Evolutionary conservation across 2,797 vertebrate species (phyloP), one percentile per base, ranked within the genome.

Genomic region (Poecilia picta): DNA sequence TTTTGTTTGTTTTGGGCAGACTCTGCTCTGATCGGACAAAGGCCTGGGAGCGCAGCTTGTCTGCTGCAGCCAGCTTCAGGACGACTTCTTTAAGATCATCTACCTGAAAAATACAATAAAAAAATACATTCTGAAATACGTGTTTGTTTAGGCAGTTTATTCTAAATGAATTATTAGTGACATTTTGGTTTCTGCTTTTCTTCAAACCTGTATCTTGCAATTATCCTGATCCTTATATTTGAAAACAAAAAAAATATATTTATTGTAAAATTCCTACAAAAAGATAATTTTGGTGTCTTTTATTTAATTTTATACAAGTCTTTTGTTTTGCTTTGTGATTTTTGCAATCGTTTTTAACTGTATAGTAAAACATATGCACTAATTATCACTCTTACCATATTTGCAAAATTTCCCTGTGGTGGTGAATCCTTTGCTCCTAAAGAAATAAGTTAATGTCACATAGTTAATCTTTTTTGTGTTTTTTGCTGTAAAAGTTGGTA

Each of bases 1-100:
- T 96, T 88, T 96, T 96, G 85, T 89, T 96, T 53, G 94, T 91
- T 88, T 96, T 96, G 3, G 95, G 95, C 72, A 95, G 81, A 75
- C 66, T 90, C 92, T 95, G 96, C 62, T 96, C 94, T 59, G 94
- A 92, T 86, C 94, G 93, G 64, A 94, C 77, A 74, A 96, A 95
- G 59, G 89, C 93, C 78, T 95, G 96, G 76, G 95, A 95, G 78
- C 93, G 95, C 80, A 96, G 91, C 53, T 93, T 95, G 84, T 96
- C 93, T 2, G 93, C 93, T 1, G 94, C 94, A 5, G 94, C 95
- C 83, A 97, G 59, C 85, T 96, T 96, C 84, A 96, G 79, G 33
- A 97, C 88, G 0, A 92, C 89, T 49, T 94, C 87, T 82, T 91
- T 95, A 2, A 96, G 86, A 43, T 95, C 93, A 16, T 96, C 93